Evolutionary conservation across 2,797 vertebrate genomes (phyloP).

Genomic region (Perdix hodgsoniae): DNA sequence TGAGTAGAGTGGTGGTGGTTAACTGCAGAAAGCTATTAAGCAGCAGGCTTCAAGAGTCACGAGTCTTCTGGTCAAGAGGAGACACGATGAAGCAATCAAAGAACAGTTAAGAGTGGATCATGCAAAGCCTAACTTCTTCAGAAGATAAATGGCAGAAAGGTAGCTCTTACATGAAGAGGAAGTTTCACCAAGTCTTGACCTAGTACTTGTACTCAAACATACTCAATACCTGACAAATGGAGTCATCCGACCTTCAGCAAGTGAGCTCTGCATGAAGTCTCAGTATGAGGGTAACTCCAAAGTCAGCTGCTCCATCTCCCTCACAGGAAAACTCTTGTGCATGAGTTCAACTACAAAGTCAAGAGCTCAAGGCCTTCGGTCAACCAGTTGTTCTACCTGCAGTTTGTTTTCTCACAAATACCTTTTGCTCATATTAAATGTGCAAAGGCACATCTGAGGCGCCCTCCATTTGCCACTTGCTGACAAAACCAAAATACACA

Average conservation of each 20-base stretch:
- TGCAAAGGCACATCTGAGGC: background rate
- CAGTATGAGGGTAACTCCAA: background rate
- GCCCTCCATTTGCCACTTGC: background rate
- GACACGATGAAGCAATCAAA: background rate
- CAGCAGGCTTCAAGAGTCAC: background rate
- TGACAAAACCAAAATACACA: background rate
- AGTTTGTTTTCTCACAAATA: background rate
- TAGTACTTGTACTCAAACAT: background rate
- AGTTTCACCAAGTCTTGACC: background rate
- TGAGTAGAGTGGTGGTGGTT: background rate
- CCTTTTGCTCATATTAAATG: background rate
- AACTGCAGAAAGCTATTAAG: background rate
- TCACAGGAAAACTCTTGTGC: background rate
- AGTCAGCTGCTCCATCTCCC: background rate
- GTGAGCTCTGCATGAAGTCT: background rate
- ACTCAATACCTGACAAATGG: background rate
- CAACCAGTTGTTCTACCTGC: background rate
- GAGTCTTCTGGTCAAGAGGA: background rate
- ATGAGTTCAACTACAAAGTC: background rate
- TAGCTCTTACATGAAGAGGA: background rate
- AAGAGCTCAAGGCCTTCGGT: background rate
- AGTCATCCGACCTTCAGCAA: background rate
- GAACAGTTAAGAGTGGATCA: background rate
- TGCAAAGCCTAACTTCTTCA: background rate
- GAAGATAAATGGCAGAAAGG: background rate